Conservation (phyloP, 2,797 vertebrate species). For the Gymnodraco acuticeps region DNA sequence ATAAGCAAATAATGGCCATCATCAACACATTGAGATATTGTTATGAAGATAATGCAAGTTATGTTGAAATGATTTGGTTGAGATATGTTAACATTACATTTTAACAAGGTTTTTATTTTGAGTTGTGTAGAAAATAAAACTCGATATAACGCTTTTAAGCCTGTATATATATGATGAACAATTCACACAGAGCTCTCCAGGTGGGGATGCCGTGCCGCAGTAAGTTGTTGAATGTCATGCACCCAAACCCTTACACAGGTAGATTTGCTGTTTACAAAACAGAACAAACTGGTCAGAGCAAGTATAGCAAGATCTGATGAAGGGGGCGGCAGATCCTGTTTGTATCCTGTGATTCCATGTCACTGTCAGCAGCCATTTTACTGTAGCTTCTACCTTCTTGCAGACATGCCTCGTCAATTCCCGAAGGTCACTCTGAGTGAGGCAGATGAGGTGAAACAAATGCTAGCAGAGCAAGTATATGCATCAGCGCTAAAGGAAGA, state of each 20-base stretch:
- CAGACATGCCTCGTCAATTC: conserved; percentile 94
- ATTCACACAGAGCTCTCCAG: conserved; percentile 31
- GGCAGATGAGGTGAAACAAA: conserved; percentile 90
- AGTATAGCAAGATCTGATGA: neutral
- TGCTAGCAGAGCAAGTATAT: conserved; percentile 92
- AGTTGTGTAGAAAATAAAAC: neutral
- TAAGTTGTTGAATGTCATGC: conserved; percentile 12
- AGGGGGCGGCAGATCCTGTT: conserved; percentile 2
- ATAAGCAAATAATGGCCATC: neutral
- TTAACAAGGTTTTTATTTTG: neutral
- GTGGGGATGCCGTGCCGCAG: conserved; percentile 22
- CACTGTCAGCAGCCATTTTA: conserved; percentile 11
- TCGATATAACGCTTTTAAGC: neutral
- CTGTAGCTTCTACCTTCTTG: conserved; percentile 30
- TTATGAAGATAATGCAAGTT: neutral
- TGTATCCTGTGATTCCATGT: neutral
- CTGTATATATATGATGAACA: conserved; percentile 1
- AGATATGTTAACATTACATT: neutral
- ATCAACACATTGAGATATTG: neutral
- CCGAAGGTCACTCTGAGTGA: conserved; percentile 91
- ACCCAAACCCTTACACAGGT: conserved; percentile 5
- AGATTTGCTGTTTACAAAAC: conserved; percentile 58
- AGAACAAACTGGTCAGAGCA: conserved; percentile 28
- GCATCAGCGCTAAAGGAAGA: conserved; percentile 93
- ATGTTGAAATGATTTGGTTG: neutral